Evolutionary conservation across 2,888 invertebrate genomes (phyloP).

Genomic region (Drosophila tripunctata): DNA sequence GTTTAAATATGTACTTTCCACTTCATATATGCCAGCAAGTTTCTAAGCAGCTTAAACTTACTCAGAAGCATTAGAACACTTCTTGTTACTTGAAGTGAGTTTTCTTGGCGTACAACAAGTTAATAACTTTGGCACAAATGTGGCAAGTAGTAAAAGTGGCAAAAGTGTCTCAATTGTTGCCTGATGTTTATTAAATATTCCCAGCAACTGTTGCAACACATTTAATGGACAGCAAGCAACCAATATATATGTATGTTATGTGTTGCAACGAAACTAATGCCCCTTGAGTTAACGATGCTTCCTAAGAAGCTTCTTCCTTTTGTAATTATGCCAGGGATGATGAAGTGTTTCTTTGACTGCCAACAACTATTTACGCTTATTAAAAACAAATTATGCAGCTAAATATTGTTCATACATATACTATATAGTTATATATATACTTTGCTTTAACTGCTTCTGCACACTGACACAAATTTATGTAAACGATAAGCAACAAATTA

Average conservation of each 20-base stretch:
- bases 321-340: conserved; percentile 53
- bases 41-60: too few species aligned
- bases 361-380: conserved; percentile 64
- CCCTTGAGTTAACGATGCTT: conserved; percentile 58
- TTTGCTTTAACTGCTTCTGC: background rate
- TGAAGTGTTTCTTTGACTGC: conserved; percentile 57
- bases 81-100: conserved; percentile 32
- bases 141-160: conserved; percentile 36
- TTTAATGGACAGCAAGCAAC: conserved; percentile 60
- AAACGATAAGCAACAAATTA: conserved; percentile 51
- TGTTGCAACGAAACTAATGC: conserved; percentile 52
- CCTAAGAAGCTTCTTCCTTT: conserved; percentile 11
- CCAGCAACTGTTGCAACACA: conserved; percentile 55
- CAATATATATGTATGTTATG: conserved; percentile 45
- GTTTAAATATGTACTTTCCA: too few species aligned
- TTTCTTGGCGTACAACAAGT: conserved; percentile 37
- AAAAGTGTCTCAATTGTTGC: conserved; percentile 32
- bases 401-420: conserved; percentile 28
- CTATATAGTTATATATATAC: too few species aligned
- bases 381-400: conserved; percentile 69
- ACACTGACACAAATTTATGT: conserved; percentile 57
- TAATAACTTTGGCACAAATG: conserved; percentile 71
- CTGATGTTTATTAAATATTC: conserved; percentile 56
- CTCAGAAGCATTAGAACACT: background rate
- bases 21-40: too few species aligned